These are phyloP conservation scores for Perca fluviatilis DNA, from an alignment of 2,113 vertebrate species.

Conservation along the genomic window DNA sequence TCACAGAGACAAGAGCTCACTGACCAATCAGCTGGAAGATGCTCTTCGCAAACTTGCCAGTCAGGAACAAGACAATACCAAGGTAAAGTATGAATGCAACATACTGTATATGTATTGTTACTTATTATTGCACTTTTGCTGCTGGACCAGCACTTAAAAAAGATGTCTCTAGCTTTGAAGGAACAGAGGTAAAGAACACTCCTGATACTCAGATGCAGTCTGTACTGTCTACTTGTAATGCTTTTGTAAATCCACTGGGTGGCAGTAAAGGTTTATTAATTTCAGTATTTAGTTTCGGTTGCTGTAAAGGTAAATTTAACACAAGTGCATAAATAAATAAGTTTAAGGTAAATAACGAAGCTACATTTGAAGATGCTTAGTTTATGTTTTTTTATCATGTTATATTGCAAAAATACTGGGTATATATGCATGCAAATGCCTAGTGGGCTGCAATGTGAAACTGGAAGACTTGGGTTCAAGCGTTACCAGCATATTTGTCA, in stretches of 20 bases:
- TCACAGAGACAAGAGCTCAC: constrained; percentile 87
- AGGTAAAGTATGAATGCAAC: constrained; percentile 78
- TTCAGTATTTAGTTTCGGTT: neutral
- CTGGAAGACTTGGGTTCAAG: neutral
- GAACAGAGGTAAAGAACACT: neutral
- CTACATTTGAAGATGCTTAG: neutral
- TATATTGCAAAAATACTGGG: neutral
- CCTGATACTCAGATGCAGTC: neutral
- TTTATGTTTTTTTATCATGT: neutral
- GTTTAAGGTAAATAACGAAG: neutral
- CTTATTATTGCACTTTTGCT: neutral
- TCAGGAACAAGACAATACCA: constrained; percentile 87
- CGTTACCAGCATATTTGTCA: neutral
- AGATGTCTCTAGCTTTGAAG: neutral
- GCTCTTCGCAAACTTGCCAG: constrained; percentile 82
- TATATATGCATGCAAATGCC: neutral
- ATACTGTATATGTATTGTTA: neutral
- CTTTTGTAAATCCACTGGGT: constrained; percentile 64
- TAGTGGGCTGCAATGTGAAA: neutral
- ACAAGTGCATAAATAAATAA: neutral
- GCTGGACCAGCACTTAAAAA: neutral
- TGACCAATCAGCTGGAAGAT: constrained; percentile 88
- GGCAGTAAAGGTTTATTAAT: constrained; percentile 69
- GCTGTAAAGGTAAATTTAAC: constrained; percentile 4
- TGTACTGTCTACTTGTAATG: constrained; percentile 31